phyloP scores from a whole-genome alignment of 2,797 vertebrate species.

The Zalophus californianus region DNA sequence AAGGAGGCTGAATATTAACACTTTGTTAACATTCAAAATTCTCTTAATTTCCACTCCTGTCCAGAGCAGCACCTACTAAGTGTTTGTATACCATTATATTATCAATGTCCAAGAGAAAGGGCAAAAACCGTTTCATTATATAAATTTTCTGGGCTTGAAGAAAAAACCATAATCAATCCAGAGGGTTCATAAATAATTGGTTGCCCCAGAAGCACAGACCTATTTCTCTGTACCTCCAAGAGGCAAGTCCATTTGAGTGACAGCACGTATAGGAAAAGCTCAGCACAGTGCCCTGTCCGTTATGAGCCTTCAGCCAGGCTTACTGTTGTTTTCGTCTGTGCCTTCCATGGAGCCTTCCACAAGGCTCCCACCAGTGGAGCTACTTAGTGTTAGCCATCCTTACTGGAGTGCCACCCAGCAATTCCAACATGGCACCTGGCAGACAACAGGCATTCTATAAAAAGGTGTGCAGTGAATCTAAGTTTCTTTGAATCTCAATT shows the following conservation, averaged over 20 bases:
- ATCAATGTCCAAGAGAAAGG: not conserved
- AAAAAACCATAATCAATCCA: not conserved
- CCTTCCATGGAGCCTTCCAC: not conserved
- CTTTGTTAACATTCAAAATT: not conserved
- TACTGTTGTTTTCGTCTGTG: accelerated
- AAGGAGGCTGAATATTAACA: not conserved
- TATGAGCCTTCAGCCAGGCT: not conserved
- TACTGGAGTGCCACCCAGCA: not conserved
- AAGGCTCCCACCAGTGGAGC: not conserved
- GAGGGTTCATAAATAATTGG: not conserved
- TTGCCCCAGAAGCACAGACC: not conserved
- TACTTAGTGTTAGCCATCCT: not conserved
- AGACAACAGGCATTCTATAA: too few species aligned
- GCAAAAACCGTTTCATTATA: not conserved
- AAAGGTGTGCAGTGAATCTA: not conserved
- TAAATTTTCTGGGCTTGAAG: not conserved
- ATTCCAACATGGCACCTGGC: not conserved
- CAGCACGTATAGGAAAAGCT: not conserved
- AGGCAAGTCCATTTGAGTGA: not conserved
- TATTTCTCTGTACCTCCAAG: not conserved
- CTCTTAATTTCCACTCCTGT: not conserved
- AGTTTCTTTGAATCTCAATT: not conserved
- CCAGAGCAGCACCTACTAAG: not conserved
- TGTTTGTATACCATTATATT: not conserved
- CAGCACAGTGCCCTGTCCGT: accelerated